Conservation (phyloP, 2,113 vertebrate species). For the Tapirus terrestris region DNA sequence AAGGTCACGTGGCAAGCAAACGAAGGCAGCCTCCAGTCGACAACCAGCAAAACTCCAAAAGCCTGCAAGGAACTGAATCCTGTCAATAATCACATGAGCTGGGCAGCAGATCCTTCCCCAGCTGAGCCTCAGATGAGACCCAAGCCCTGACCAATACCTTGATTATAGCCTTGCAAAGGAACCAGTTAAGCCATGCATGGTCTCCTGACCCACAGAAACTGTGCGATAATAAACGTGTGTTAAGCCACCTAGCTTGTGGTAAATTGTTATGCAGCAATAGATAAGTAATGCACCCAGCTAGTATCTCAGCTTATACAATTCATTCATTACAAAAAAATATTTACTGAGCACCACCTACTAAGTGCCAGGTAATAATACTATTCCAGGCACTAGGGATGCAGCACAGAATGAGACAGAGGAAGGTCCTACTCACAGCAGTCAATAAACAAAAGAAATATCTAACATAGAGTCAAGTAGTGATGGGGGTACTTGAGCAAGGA, state of each 20-base stretch:
- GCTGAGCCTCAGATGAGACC: neutral
- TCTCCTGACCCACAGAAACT: slow-evolving; percentile 14
- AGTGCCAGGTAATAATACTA: neutral
- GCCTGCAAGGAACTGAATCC: neutral
- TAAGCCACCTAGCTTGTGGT: neutral
- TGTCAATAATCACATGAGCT: neutral
- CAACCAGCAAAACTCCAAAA: neutral
- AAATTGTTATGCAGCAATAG: neutral
- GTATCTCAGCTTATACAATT: neutral
- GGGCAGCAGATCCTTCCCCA: neutral
- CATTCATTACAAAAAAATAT: neutral
- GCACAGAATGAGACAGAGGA: neutral
- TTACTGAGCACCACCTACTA: neutral
- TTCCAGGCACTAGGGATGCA: neutral
- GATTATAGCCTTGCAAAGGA: slow-evolving; percentile 23
- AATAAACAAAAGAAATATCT: slow-evolving; percentile 22
- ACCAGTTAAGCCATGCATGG: neutral
- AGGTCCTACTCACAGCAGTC: neutral
- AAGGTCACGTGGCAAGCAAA: neutral
- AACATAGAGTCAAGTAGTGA: neutral
- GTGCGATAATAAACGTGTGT: neutral
- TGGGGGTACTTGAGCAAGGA: neutral
- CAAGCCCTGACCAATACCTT: neutral
- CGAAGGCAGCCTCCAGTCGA: neutral
- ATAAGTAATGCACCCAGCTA: neutral